Evolutionary conservation across 2,797 vertebrate species (phyloP), one percentile per base, ranked within the genome.

Genomic region (Erethizon dorsatum): DNA sequence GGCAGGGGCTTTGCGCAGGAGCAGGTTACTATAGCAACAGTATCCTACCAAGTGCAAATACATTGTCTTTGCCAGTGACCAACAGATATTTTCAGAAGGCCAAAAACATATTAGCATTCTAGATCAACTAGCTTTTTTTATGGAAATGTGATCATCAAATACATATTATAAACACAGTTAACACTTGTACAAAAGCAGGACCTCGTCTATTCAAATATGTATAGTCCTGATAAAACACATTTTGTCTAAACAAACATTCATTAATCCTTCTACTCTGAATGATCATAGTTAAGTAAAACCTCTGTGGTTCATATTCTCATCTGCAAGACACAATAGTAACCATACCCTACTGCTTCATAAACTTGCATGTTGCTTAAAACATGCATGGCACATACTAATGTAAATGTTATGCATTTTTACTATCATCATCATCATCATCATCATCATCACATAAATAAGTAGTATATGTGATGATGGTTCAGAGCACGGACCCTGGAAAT

Each of bases 1-100:
- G 63, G 45, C 63, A 93, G 33, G 56, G 31, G 84, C 61, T 91
- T 61, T 61, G 41, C 41, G 33, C 88, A 88, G 83, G 63, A 79
- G 67, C 59, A 85, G 65, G 82, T 98, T 97, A 79, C 90, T 94
- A 97, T 93, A 90, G 95, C 87, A 93, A 95, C 96, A 26, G 28
- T 56, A 85, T 63, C 88, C 54, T 28, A 59, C 85, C 71, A 90
- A 65, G 57, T 61, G 56, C 82, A 83, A 88, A 71, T 37, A 50
- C 22, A 61, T 86, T 83, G 69, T 93, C 50, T 88, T 71, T 87
- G 57, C 71, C 90, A 89, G 86, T 69, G 75, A 91, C 88, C 78
- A 17, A 37, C 0, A 52, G 57, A 93, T 45, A 80, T 93, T 95
- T 90, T 82, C 80, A 83, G 75, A 88, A 94, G 65, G 59, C 45